Percentiles rank a stretch among this genome's conserved stretches.
These are phyloP conservation scores for Anomalospiza imberbis DNA, from an alignment of 2,797 vertebrate genomes.

Conservation along the genomic window DNA sequence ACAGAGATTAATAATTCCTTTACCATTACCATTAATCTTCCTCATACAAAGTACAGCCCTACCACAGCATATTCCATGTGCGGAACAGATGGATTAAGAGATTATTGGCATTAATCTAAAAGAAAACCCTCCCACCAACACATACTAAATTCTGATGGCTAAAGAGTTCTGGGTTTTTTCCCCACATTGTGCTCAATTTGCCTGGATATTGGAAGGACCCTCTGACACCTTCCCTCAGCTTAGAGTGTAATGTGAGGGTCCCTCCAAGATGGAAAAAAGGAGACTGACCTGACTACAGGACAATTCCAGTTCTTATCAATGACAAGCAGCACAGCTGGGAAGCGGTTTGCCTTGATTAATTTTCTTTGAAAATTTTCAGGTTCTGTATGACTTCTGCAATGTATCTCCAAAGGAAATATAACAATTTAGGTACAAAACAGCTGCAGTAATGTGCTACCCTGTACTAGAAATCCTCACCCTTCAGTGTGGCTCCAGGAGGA, in stretches of 20 bases:
- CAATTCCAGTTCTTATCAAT: neutral
- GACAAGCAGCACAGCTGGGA: neutral
- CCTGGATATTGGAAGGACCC: neutral
- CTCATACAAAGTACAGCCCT: neutral
- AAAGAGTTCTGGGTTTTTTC: neutral
- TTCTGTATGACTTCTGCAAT: neutral
- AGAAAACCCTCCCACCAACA: constrained; percentile 4
- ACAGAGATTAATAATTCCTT: neutral
- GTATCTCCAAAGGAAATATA: neutral
- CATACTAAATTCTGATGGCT: neutral
- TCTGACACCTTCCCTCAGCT: neutral
- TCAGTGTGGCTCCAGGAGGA: neutral
- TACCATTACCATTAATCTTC: neutral
- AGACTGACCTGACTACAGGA: neutral
- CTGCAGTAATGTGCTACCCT: neutral
- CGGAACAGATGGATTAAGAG: neutral
- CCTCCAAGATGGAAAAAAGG: neutral
- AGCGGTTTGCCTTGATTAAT: neutral
- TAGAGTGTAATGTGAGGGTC: neutral
- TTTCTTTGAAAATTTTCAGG: neutral
- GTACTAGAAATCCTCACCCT: neutral
- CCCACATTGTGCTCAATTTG: neutral
- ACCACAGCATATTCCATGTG: neutral
- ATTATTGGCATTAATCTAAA: neutral
- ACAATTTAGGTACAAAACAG: neutral